Evolutionary conservation across 2,113 vertebrate genomes (phyloP), one percentile per base, ranked within the genome.

Genomic region (Cyanistes caeruleus): DNA sequence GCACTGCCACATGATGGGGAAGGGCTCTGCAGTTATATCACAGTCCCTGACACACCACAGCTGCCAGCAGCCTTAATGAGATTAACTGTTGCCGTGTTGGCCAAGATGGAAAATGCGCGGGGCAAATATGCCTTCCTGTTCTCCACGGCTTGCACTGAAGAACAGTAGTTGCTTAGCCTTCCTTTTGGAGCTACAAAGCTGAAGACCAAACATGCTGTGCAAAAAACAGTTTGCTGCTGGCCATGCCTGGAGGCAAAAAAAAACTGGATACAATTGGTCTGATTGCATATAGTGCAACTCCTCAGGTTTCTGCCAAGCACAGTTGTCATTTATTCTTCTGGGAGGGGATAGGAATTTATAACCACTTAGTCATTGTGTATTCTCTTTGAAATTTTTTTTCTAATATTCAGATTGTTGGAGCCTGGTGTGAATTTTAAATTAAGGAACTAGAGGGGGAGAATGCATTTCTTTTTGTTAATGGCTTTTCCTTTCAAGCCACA

Each of bases 381-480:
- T 95, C 87, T 87, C 92, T 95, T 96, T 90, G 88, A 97, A 95
- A 1, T 78, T 35, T 51, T 56, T 69, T 78, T 77, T 56, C 68
- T 64, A 84, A 81, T 84, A 95, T 90, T 95, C 80, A 90, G 86
- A 95, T 94, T 91, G 87, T 79, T 88, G 87, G 93, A 97, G 72
- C 35, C 56, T 84, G 56, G 56, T 43, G 27, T 74, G 87, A 97
- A 92, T 96, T 96, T 95, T 91, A 95, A 95, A 72, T 87, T 63
- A 91, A 96, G 92, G 81, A 82, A 67, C 88, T 76, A 84, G 76
- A 70, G 74, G 35, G 84, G 84, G 65, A 95, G 92, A 94, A 76
- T 76, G 44, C 55, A 90, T 95, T 94, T 96, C 72, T 91, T 92
- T 93, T 93, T 96, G 92, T 96, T 96, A 97, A 96, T 95, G 85